A percentile compares a stretch with the other conserved stretches of the same genome.
These are phyloP conservation scores for Leptinotarsa rubiginosa DNA, from an alignment of 2,888 invertebrate genomes.

Conservation along the genomic window DNA sequence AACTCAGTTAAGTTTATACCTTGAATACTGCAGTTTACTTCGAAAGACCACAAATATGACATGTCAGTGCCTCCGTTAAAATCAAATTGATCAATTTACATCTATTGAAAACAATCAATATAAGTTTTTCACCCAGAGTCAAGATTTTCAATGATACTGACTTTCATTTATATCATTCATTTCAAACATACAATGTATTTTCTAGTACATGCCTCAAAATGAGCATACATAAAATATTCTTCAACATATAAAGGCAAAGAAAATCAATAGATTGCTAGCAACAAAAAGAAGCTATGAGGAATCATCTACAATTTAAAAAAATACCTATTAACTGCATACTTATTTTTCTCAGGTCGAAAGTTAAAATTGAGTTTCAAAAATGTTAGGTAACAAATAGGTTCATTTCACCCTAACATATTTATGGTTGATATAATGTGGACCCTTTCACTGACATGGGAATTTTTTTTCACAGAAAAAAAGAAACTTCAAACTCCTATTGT, in stretches of 20 bases:
- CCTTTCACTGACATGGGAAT: no score
- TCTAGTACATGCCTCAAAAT: not conserved
- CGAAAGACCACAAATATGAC: not conserved
- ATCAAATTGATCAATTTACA: no score
- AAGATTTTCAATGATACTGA: not conserved
- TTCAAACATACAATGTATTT: not conserved
- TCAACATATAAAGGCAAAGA: conserved; percentile 27
- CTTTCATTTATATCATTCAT: not conserved
- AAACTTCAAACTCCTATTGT: no score
- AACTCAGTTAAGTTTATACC: no score
- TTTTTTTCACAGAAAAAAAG: no score
- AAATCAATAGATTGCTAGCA: conserved; percentile 40
- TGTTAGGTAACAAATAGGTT: no score
- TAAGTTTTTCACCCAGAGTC: not conserved
- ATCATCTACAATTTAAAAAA: conserved; percentile 41
- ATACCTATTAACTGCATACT: not conserved
- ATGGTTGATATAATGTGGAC: no score
- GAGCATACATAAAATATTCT: not conserved
- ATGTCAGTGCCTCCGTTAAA: not conserved
- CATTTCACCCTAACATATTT: no score
- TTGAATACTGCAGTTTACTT: not conserved
- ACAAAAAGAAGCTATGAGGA: conserved; percentile 38
- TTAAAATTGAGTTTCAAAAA: no score
- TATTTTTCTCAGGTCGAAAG: no score
- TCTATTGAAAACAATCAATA: no score